Evolutionary conservation across 2,888 invertebrate genomes (phyloP).

Genomic region (Brenthis ino): DNA sequence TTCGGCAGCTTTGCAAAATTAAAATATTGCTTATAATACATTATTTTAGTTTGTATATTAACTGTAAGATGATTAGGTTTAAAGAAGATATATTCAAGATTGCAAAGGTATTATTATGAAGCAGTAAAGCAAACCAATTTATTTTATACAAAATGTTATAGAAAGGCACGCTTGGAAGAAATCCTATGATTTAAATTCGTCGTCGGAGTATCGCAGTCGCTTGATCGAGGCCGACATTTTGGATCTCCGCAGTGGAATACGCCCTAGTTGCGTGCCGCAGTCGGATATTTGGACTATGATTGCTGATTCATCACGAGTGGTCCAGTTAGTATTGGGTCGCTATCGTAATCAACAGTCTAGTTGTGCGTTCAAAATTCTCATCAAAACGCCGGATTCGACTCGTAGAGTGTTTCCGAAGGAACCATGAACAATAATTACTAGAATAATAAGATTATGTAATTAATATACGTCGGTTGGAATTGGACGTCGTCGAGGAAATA

Average conservation of each 20-base stretch:
- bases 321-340: constrained; percentile 24
- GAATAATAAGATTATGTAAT: constrained; percentile 13
- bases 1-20: constrained; percentile 42
- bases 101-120: constrained; percentile 43
- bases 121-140: constrained; percentile 60
- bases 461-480: constrained; percentile 3
- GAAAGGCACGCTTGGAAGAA: constrained; percentile 80
- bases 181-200: constrained; percentile 76
- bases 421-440: constrained; percentile 27
- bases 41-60: constrained; percentile 50
- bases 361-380: constrained; percentile 7
- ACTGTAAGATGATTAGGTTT: constrained; percentile 50
- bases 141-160: constrained; percentile 79
- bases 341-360: constrained; percentile 5
- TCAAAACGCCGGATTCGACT: constrained; percentile 14
- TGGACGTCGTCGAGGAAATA: constrained; percentile 21
- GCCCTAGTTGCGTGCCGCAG: constrained; percentile 26
- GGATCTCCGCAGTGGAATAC: constrained; percentile 36
- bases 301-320: constrained; percentile 26
- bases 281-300: constrained; percentile 19
- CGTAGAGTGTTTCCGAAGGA: constrained; percentile 21
- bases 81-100: constrained; percentile 56
- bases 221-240: constrained; percentile 54
- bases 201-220: constrained; percentile 70
- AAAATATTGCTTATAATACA: constrained; percentile 52